Evolutionary conservation across 2,113 vertebrate genomes (phyloP).

Genomic region (Neotoma lepida): DNA sequence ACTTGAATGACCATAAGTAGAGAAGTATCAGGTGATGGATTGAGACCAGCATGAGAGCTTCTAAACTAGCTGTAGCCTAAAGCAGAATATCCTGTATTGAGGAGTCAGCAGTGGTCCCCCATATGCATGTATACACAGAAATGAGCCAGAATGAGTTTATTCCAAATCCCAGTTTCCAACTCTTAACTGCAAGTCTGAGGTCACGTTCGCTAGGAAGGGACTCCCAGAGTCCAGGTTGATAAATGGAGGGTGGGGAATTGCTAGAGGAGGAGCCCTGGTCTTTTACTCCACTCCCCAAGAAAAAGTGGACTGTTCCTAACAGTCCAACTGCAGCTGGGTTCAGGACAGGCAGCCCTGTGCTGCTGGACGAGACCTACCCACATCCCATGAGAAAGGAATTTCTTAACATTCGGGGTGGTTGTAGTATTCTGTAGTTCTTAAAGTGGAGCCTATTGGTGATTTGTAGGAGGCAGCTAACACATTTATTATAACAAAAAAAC

Average conservation of each 20-base stretch:
- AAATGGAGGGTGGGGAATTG: not conserved
- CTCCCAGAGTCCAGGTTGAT: not conserved
- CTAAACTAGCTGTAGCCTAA: rapidly evolving
- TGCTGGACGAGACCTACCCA: too few relatives aligned
- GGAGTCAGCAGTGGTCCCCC: not conserved
- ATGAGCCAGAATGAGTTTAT: not conserved
- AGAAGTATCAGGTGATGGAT: not conserved
- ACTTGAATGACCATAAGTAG: not conserved
- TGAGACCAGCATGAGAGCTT: too few relatives aligned
- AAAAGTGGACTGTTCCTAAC: rapidly evolving
- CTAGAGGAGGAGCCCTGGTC: rapidly evolving
- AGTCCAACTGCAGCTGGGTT: not conserved
- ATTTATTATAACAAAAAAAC: not conserved
- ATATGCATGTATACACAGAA: rapidly evolving
- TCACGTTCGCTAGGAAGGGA: not conserved
- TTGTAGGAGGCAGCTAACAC: not conserved
- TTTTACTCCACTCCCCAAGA: not conserved
- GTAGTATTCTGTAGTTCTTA: too few relatives aligned
- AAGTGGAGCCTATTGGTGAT: too few relatives aligned
- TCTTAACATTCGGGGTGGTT: not conserved
- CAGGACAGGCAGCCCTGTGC: not conserved
- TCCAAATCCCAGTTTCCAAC: not conserved
- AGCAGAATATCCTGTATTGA: rapidly evolving
- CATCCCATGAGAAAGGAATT: not conserved
- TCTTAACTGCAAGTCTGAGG: not conserved